Conservation (phyloP, 2,113 vertebrate species). For the Columba janthina region DNA sequence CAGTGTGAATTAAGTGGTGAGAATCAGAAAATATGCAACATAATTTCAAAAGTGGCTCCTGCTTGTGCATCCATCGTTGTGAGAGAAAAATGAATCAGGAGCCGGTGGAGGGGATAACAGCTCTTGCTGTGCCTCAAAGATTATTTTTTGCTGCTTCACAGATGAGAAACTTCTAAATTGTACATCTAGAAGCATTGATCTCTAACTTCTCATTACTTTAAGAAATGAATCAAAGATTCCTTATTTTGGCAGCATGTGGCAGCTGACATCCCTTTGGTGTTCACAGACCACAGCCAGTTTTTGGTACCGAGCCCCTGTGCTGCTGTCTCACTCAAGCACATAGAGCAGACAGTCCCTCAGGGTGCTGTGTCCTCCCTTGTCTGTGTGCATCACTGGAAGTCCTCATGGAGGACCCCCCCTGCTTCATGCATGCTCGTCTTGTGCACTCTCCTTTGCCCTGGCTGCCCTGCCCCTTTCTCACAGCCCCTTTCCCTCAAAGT, state of each 20-base stretch:
- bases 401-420: background rate
- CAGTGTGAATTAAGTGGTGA: background rate
- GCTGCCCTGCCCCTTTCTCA: rapidly evolving
- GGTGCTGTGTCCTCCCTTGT: background rate
- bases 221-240: background rate
- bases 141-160: background rate
- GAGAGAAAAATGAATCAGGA: background rate
- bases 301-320: background rate
- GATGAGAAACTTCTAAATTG: background rate
- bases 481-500: background rate
- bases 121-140: background rate
- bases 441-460: background rate
- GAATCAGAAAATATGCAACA: background rate
- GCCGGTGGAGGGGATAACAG: background rate
- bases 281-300: background rate
- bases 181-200: background rate
- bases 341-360: background rate
- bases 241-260: background rate
- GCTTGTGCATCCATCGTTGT: background rate
- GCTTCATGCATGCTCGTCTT: background rate
- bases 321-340: background rate
- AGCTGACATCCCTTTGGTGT: background rate
- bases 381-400: background rate
- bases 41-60: background rate
- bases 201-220: background rate